phyloP scores from a whole-genome alignment of 2,888 invertebrate species.

The Campoplex capitator region DNA sequence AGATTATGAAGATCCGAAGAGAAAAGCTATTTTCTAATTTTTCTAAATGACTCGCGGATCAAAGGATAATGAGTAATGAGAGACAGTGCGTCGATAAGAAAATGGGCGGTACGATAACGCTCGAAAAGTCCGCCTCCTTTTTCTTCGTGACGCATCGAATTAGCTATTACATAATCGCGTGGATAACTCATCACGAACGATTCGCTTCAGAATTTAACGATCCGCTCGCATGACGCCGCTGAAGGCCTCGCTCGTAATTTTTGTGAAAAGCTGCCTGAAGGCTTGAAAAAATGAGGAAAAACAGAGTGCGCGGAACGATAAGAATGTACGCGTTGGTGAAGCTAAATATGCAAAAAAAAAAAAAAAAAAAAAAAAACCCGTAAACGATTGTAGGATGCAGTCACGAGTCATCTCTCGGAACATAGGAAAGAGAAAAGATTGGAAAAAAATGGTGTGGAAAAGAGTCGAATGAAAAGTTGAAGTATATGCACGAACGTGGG shows the following conservation, averaged over 20 bases:
- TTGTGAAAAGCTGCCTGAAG: background rate
- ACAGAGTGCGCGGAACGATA: background rate
- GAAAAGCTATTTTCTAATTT: background rate
- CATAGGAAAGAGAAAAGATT: slow-evolving; percentile 36
- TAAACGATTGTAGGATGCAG: slow-evolving; percentile 15
- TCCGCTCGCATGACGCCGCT: background rate
- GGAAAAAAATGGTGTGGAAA: slow-evolving; percentile 23
- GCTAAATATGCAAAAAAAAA: background rate
- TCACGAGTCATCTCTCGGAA: slow-evolving; percentile 28
- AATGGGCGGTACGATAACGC: background rate
- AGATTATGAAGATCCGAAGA: background rate
- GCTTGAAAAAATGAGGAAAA: background rate
- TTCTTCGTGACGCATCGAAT: background rate
- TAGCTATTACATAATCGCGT: background rate
- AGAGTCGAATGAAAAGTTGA: slow-evolving; percentile 8
- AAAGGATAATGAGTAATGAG: background rate
- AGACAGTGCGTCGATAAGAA: background rate
- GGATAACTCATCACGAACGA: background rate
- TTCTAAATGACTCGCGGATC: background rate
- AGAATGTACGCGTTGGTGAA: background rate
- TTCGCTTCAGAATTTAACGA: background rate
- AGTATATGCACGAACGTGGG: slow-evolving; percentile 12
- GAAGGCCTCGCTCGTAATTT: background rate
- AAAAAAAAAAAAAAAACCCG: background rate
- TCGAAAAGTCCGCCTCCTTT: background rate